A percentile compares a stretch with the other conserved stretches of the same genome.
phyloP scores from a whole-genome alignment of 2,113 vertebrate genomes.

The Potamarius usumacintae region DNA sequence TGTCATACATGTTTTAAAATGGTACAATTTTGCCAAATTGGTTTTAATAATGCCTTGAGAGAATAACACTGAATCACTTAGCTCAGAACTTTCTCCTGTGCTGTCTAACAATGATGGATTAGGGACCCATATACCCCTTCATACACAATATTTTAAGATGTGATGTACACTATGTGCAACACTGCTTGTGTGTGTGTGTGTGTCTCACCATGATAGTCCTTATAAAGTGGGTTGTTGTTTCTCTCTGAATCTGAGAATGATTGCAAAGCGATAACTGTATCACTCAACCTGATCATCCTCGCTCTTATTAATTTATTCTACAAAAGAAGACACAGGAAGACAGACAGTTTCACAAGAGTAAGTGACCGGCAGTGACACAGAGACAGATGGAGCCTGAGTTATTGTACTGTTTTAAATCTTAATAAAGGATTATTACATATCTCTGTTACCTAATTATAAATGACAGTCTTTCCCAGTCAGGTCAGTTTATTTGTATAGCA shows the following conservation, averaged over 20 bases:
- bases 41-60: not conserved
- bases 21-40: not conserved
- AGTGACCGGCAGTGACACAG: not conserved
- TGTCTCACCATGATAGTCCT: slow-evolving; percentile 26
- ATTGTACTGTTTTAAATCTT: not conserved
- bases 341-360: not conserved
- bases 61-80: not conserved
- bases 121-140: not conserved
- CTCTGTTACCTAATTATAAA: not conserved
- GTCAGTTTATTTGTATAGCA: too few relatives aligned
- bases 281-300: slow-evolving; percentile 20
- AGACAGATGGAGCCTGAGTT: not conserved
- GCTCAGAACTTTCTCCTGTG: not conserved
- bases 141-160: not conserved
- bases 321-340: not conserved
- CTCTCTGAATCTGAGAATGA: slow-evolving; percentile 14
- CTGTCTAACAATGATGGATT: not conserved
- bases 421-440: not conserved
- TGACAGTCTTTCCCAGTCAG: too few relatives aligned
- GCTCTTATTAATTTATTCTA: slow-evolving; percentile 7
- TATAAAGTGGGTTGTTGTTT: slow-evolving; percentile 30
- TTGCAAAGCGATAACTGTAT: slow-evolving; percentile 7
- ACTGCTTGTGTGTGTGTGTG: not conserved
- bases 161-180: too few relatives aligned
- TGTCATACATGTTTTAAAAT: not conserved